Evolutionary conservation across 2,888 invertebrate genomes (phyloP).

Genomic region (Anoplius nigerrimus): DNA sequence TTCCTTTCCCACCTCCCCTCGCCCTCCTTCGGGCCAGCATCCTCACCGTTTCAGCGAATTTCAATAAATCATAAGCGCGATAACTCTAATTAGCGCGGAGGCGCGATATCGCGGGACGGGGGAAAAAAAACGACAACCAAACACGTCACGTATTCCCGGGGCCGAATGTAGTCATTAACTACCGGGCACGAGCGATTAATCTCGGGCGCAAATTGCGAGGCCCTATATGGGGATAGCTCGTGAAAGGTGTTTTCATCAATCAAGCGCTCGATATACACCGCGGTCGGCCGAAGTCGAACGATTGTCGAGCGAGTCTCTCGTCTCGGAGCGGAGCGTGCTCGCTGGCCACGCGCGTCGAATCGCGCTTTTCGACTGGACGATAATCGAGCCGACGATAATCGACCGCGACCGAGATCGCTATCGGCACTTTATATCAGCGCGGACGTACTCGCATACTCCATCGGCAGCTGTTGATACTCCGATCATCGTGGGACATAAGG

Average conservation of each 20-base stretch:
- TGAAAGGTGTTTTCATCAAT: conserved; percentile 32
- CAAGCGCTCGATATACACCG: conserved; percentile 1
- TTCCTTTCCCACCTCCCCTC: not conserved
- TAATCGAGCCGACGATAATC: not conserved
- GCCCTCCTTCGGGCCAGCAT: not conserved
- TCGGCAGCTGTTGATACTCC: not conserved
- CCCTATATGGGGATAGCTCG: conserved; percentile 27
- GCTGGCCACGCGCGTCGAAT: not conserved
- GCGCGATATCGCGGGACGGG: too few relatives aligned
- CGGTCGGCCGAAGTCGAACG: too few relatives aligned
- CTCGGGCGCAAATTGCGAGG: not conserved
- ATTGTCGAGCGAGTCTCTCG: too few relatives aligned
- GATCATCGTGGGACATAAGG: too few relatives aligned
- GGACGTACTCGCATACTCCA: conserved; percentile 6
- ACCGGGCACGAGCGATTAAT: conserved; percentile 25
- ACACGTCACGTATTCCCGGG: not conserved
- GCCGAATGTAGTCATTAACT: conserved; percentile 24
- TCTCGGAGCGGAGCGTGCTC: too few relatives aligned
- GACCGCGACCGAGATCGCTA: not conserved
- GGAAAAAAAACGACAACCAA: conserved; percentile 2
- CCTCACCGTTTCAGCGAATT: not conserved
- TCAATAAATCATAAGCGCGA: too few relatives aligned
- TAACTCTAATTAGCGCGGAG: not conserved
- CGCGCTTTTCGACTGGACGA: not conserved
- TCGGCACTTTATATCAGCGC: not conserved